Evolutionary conservation across 2,113 vertebrate species (phyloP).

Genomic region (Chamaetylas fuelleborni): DNA sequence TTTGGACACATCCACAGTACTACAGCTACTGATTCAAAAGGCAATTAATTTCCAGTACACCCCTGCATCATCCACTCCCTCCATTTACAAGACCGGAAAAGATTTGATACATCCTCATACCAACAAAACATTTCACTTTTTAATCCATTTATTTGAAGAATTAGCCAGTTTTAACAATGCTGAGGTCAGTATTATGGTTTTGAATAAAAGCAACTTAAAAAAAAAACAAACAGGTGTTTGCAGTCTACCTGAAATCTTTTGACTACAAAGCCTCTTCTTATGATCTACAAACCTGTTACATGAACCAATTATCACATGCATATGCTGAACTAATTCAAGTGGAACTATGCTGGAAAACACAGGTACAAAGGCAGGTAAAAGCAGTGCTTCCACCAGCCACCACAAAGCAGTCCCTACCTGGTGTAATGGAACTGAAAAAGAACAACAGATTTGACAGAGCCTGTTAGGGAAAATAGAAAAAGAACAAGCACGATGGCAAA

Average conservation of each 20-base stretch:
- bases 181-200: not conserved
- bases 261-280: not conserved
- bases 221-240: not conserved
- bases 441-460: not conserved
- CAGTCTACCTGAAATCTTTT: not conserved
- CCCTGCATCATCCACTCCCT: not conserved
- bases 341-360: not conserved
- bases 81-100: not conserved
- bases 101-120: not conserved
- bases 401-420: not conserved
- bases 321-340: not conserved
- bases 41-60: not conserved
- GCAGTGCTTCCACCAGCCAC: not conserved
- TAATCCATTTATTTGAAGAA: not conserved
- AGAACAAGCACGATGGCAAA: rapidly evolving
- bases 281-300: not conserved
- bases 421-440: not conserved
- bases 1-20: not conserved
- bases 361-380: not conserved
- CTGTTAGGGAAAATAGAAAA: not conserved
- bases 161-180: not conserved
- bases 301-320: rapidly evolving
- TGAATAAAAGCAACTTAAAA: not conserved
- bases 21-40: not conserved
- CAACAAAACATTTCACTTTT: not conserved